Evolutionary conservation across 2,888 invertebrate species (phyloP), one percentile per base, ranked within the genome.

Genomic region (Cepaea hortensis): DNA sequence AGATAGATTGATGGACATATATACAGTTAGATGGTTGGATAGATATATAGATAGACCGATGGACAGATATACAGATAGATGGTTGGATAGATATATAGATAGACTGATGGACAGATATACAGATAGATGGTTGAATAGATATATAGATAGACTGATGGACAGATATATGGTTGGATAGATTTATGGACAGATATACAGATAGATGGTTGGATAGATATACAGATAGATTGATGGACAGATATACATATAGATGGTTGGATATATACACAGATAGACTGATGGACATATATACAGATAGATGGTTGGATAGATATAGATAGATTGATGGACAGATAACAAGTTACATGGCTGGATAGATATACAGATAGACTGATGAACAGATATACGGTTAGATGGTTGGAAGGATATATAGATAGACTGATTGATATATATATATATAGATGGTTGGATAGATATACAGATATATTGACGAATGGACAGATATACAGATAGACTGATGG

Each of bases 351-450:
- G 62, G 46, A 75, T 46, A 82, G 55, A 82, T 62, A 76, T n/a
- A 86, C 23, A 82, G 23, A 76, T 23, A 62, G 48, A 73, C n/a
- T 13, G 68, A 81, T 7, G 62, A 35, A 82, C 20, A 82, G 61
- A 75, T 20, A 65, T 55, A 86, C 48, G 76, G 76, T 77, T 61
- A 65, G 46, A 77, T 46, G 76, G 61, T 65, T 73, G 76, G 61
- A 65, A 50, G 62, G 61, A 86, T 61, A 76, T 55, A 86, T 46
- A 76, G 48, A 83, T 62, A 77, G 61, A 76, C 35, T 55, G 65
- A 77, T 23, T 62, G 65, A 84, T n/a, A 48, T 65, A 84, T 73
- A 20, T n/a, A 84, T 55, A 20, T 5, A 81, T 61, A 35, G 20
- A 81, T 20, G 77, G n/a, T 48, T 20, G 83, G 18, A 87, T 15